Evolutionary conservation across 1,140 invertebrate genomes (phyloP), one percentile per base, ranked within the genome.

Genomic region (Panagrolaimus sp.): DNA sequence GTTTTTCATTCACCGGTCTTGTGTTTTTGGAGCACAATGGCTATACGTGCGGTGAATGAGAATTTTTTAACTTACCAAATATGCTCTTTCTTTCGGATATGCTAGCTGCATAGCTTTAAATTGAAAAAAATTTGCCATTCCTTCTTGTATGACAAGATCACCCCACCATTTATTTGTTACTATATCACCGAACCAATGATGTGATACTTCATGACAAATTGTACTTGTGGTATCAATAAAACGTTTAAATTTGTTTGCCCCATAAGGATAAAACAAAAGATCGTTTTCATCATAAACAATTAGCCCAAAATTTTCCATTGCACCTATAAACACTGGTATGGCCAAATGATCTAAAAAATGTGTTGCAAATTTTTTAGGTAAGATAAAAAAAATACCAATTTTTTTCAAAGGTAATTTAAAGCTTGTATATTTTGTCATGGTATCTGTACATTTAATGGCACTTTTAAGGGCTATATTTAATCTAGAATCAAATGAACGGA

Each of bases 281-380:
- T n/a, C n/a, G 62, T 11, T 16, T 11, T 16, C 0, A 44, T 13
- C 11, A 27, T 63, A 63, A 43, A 43, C 38, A 16, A 63, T 63
- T 31, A 63, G 38, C 11, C 62, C 62, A n/a, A 31, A 42, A 27
- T 63, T 63, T 20, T 63, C 62, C 62, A 63, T 63, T n/a, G 27
- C 62, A 42, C 62, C 23, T 7, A 9, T 27, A 5, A 11, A 13
- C 13, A 63, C 16, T 11, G 62, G 27, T 16, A 63, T 11, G 0
- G 62, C 62, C 42, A 63, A 31, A 63, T 63, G 27, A 38, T 63
- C 62, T 57, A 38, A 38, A 38, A 38, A 38, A 38, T 38, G 31
- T 4, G 31, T 7, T 38, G 7, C 31, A 38, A 38, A 38, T 38
- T 38, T 38, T 38, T 4, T 38, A 7, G n/a, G n/a, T n/a, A n/a